Percentiles rank a stretch among this genome's conserved stretches.
phyloP scores from a whole-genome alignment of 2,888 invertebrate genomes.

The Megastigmus dorsalis region DNA sequence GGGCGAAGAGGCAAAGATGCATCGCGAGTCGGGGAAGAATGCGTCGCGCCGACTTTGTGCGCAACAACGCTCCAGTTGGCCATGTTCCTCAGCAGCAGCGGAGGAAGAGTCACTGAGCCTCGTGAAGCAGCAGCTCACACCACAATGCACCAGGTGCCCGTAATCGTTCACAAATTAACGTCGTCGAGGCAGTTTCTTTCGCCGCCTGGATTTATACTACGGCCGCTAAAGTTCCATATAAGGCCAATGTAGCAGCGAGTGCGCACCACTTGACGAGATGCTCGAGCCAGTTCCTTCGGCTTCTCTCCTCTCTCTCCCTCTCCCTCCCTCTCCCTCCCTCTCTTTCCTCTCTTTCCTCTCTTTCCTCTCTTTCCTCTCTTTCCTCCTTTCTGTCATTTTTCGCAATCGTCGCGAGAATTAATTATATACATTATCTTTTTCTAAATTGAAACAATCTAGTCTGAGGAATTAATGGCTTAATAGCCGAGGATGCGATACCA shows the following conservation, averaged over 20 bases:
- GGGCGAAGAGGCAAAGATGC: not conserved
- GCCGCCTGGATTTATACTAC: constrained; percentile 63
- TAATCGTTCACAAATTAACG: constrained; percentile 74
- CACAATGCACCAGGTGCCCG: constrained; percentile 68
- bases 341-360: too few species aligned
- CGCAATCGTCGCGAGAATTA: constrained; percentile 24
- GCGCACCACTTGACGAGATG: too few species aligned
- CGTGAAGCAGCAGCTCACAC: too few species aligned
- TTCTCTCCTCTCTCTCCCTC: too few species aligned
- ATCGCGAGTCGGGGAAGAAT: constrained; percentile 60
- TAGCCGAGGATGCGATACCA: constrained; percentile 16
- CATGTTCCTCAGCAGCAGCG: constrained; percentile 39
- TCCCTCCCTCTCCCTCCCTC: too few species aligned
- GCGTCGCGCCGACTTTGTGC: constrained; percentile 33
- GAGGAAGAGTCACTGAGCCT: constrained; percentile 47
- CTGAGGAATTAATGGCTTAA: constrained; percentile 40
- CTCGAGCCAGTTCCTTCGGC: too few species aligned
- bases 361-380: too few species aligned
- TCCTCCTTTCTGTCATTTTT: constrained; percentile 5
- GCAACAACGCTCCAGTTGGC: constrained; percentile 55
- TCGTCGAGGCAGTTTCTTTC: constrained; percentile 69
- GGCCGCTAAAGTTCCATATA: constrained; percentile 50
- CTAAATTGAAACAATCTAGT: constrained; percentile 39
- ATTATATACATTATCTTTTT: constrained; percentile 40
- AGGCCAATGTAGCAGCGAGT: constrained; percentile 14